Evolutionary conservation across 2,888 invertebrate species (phyloP).

Genomic region (Drosophila seclusa): DNA sequence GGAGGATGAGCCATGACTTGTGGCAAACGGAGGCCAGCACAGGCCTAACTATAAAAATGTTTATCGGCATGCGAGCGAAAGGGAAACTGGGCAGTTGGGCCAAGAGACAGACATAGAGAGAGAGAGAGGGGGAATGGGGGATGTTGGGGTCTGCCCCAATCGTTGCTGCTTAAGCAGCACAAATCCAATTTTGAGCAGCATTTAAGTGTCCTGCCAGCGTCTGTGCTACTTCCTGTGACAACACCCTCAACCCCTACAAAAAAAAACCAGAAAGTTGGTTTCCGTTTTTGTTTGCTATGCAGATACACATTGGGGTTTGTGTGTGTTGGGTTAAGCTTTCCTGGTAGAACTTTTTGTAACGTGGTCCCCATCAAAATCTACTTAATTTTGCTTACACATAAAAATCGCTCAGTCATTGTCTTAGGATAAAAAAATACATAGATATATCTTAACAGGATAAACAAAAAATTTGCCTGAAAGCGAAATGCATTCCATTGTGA

Average conservation of each 20-base stretch:
- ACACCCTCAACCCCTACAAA: constrained; percentile 12
- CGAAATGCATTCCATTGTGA: not conserved
- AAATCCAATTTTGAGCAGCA: constrained; percentile 77
- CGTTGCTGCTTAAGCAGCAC: constrained; percentile 55
- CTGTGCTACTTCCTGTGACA: constrained; percentile 49
- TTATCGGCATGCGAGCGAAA: constrained; percentile 63
- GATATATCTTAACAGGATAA: not conserved
- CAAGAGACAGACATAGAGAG: not conserved
- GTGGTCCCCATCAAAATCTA: not conserved
- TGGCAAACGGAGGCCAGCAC: constrained; percentile 50
- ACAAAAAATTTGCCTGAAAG: not conserved
- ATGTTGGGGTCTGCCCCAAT: not conserved
- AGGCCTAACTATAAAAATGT: constrained; percentile 75
- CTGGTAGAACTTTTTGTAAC: not conserved
- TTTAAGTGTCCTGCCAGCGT: constrained; percentile 69
- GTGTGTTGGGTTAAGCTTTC: constrained; percentile 19
- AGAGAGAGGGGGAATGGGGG: not conserved
- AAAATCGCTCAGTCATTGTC: not conserved
- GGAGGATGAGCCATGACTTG: constrained; percentile 74
- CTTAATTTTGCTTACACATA: not conserved
- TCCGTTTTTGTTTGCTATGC: constrained; percentile 62
- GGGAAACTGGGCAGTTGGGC: not conserved
- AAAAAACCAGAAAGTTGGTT: constrained; percentile 8
- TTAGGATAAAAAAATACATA: not conserved
- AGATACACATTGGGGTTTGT: constrained; percentile 22